Base-by-base conservation (phyloP, 2,888 invertebrate genomes). In the Metalampra italica region DNA sequence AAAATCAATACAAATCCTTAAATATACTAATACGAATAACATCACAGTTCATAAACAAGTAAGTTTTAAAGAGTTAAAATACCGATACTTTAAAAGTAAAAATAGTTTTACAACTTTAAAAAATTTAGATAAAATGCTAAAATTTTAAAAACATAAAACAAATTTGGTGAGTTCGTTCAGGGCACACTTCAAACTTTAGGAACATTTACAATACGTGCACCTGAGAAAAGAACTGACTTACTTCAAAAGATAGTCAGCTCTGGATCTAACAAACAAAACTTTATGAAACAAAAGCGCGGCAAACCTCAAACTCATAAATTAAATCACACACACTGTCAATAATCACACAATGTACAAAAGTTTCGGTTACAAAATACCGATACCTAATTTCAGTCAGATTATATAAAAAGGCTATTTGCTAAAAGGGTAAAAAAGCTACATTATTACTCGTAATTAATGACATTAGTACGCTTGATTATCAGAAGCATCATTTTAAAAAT, bases 31-130 rank as follows among this genome's bases (percentile, higher is more conserved):
- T 89, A 89, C 87, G 72, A 89, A 86, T 87, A 84, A 88, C 89
- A 89, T 89, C 89, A 89, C 89, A 89, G 89, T 89, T 89, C 85
- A 88, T 88, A 88, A 88, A 88, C 74, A 89, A 85, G 83, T 85
- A 85, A 85, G 78, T 78, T 63, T 22, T 68, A 73, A 71, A 78
- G 73, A 75, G 75, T 78, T 81, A 82, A 73, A 79, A 75, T 80
- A 80, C 73, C 71, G 60, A 78, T 79, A 77, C 77, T 80, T 82
- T 71, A 75, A 78, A 86, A 82, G 77, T 79, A 76, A 82, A 74
- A 63, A 58, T n/a, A 63, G 64, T 76, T 71, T n/a, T 60, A 61
- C 64, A 66, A 68, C 71, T 74, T 68, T 60, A 54, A 61, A 71
- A 72, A 68, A 60, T 62, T 71, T 70, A 67, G 68, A 67, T 64